Base-by-base conservation (phyloP, 2,888 invertebrate species). In the Hololepta plana region DNA sequence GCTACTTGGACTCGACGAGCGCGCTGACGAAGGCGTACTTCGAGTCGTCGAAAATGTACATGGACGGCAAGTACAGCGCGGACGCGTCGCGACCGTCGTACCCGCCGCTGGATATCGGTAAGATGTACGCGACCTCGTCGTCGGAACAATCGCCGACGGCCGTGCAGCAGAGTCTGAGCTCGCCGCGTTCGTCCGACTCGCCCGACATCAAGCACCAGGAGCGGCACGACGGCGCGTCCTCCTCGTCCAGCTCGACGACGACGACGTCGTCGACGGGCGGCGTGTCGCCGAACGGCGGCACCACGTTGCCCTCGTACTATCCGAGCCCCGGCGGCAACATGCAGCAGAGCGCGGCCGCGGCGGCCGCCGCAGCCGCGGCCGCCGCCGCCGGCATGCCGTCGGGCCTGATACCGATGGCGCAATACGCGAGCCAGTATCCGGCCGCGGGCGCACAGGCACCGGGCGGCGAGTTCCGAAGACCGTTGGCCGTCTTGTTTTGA, bases 401-500 rank as follows among this genome's bases (percentile, higher is more conserved):
- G 42, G 13, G 55, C 43, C 27, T 39, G 41, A 13, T 41, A 44
- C 45, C 55, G 31, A 70, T 73, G 67, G 63, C 69, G 0, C 74
- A 74, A 39, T 73, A 74, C 41, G 63, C 69, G 1, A 57, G 59
- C 21, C 56, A 55, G 39, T 54, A 57, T 35, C 55, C 62, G 2
- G 47, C 61, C 1, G 47, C 66, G 2, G 47, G 61, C 1, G 47
- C 66, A 2, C 65, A 68, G 45, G 59, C 62, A 4, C 52, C 62
- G 23, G 69, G 70, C 15, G 59, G 67, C 22, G 77, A 79, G 49
- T 76, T 76, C 49, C 58, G 77, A 40, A 61, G 77, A 47, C 79
- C 79, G 2, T 53, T 79, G 10, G 72, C 77, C 24, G 77, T 79
- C 41, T 74, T 79, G 65, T 77, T 79, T 64, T 80, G 77, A 79